Percentiles rank a stretch among this genome's conserved stretches.
phyloP scores from a whole-genome alignment of 2,113 vertebrate species.

The Panthera tigris region DNA sequence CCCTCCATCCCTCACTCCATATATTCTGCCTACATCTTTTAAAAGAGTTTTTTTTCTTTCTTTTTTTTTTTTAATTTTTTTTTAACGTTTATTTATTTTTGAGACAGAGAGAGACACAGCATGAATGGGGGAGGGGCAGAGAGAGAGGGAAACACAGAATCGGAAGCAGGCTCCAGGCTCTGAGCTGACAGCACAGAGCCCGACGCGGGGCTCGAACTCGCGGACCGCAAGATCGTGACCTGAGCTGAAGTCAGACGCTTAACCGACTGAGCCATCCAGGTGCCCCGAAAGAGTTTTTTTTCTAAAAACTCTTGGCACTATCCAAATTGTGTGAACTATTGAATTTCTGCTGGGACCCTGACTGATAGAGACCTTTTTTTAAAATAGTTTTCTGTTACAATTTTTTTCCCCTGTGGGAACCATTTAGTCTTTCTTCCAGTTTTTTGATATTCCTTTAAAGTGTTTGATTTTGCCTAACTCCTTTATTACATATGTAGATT shows the following conservation, averaged over 20 bases:
- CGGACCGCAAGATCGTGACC: too few species aligned
- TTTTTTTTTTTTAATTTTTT: too few species aligned
- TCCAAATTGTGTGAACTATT: neutral
- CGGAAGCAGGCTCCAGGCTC: too few species aligned
- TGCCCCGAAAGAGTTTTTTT: neutral
- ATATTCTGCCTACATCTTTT: neutral
- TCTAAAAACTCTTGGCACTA: neutral
- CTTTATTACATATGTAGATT: neutral
- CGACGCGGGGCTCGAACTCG: too few species aligned
- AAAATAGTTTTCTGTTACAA: neutral
- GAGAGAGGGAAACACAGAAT: too few species aligned
- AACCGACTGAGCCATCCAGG: too few species aligned
- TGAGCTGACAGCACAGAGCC: too few species aligned
- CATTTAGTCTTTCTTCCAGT: neutral
- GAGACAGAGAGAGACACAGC: too few species aligned
- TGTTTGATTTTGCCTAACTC: neutral
- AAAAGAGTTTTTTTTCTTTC: neutral
- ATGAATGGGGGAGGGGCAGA: too few species aligned
- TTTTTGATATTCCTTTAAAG: neutral
- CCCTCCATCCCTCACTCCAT: rapidly evolving
- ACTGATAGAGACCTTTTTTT: neutral
- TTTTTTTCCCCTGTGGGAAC: neutral
- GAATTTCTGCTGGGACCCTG: neutral
- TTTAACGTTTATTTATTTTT: too few species aligned
- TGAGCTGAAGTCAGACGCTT: too few species aligned